Percentiles rank a stretch among this genome's conserved stretches.
Evolutionary conservation across 1,140 invertebrate species (phyloP).

Genomic region (Oryzaephilus surinamensis): DNA sequence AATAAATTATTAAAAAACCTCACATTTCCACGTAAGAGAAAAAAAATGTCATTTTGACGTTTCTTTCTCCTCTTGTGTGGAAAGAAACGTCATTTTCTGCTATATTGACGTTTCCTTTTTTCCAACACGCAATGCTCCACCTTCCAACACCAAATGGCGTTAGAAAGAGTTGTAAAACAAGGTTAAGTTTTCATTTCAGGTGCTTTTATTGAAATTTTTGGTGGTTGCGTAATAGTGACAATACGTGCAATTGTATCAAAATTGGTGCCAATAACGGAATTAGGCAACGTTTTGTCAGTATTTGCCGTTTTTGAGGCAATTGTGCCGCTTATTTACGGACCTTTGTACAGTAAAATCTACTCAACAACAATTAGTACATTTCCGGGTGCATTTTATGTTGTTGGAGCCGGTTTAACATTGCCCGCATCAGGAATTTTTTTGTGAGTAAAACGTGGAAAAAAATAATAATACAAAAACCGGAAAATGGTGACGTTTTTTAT

Average conservation of each 20-base stretch:
- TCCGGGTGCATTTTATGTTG: slow-evolving; percentile 69
- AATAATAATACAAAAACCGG: not conserved
- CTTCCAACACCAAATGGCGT: no score
- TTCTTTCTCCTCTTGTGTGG: slow-evolving; percentile 18
- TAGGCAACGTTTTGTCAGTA: slow-evolving; percentile 69
- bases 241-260: slow-evolving; percentile 70
- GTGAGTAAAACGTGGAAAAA: no score
- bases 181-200: no score
- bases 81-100: no score
- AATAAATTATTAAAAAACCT: no score
- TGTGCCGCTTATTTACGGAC: slow-evolving; percentile 66
- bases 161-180: no score
- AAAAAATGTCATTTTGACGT: not conserved
- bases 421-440: slow-evolving; percentile 67
- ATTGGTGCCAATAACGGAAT: slow-evolving; percentile 55
- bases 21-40: no score
- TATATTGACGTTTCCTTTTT: no score
- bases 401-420: slow-evolving; percentile 58
- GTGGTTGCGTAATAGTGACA: slow-evolving; percentile 67
- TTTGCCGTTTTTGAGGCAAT: slow-evolving; percentile 67
- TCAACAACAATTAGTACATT: slow-evolving; percentile 56
- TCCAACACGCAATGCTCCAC: no score
- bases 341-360: slow-evolving; percentile 66
- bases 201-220: slow-evolving; percentile 61
- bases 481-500: slow-evolving; percentile 9